Evolutionary conservation across 2,797 vertebrate genomes (phyloP).

Genomic region (Margarornis squamiger): DNA sequence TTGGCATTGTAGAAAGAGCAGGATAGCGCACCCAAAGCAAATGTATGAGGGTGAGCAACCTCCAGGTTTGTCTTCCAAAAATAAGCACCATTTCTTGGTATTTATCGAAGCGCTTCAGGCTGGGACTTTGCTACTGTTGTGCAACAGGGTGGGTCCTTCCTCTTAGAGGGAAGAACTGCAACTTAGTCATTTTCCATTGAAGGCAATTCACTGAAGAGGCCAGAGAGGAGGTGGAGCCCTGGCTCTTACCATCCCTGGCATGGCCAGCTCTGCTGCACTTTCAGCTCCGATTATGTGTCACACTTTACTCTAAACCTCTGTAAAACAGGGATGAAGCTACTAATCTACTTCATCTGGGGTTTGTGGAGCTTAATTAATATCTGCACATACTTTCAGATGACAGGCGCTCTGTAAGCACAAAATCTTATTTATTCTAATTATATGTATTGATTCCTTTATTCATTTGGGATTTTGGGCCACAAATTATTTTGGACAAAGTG

Average conservation of each 20-base stretch:
- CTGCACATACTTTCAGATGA: not conserved
- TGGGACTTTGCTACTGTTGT: not conserved
- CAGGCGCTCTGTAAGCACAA: not conserved
- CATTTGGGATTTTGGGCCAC: slow-evolving; percentile 8
- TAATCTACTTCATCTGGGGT: slow-evolving; percentile 55
- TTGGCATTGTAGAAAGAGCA: not conserved
- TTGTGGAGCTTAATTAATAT: slow-evolving; percentile 52
- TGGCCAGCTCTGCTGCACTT: not conserved
- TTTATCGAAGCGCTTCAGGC: not conserved
- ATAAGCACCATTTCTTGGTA: not conserved
- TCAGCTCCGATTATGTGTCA: not conserved
- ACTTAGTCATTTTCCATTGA: slow-evolving; percentile 38
- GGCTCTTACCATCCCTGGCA: not conserved
- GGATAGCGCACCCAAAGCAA: not conserved
- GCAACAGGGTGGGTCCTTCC: slow-evolving; percentile 25
- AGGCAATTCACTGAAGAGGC: slow-evolving; percentile 23
- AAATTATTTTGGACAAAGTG: not conserved
- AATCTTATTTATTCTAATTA: slow-evolving; percentile 44
- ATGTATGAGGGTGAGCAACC: accelerated
- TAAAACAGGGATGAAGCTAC: slow-evolving; percentile 41
- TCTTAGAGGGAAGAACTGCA: not conserved
- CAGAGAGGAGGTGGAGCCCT: slow-evolving; percentile 44
- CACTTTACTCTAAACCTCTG: slow-evolving; percentile 8
- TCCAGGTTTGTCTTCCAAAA: not conserved
- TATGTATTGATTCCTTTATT: slow-evolving; percentile 1